Evolutionary conservation across 2,888 invertebrate species (phyloP).

Genomic region (Andrena minutula): DNA sequence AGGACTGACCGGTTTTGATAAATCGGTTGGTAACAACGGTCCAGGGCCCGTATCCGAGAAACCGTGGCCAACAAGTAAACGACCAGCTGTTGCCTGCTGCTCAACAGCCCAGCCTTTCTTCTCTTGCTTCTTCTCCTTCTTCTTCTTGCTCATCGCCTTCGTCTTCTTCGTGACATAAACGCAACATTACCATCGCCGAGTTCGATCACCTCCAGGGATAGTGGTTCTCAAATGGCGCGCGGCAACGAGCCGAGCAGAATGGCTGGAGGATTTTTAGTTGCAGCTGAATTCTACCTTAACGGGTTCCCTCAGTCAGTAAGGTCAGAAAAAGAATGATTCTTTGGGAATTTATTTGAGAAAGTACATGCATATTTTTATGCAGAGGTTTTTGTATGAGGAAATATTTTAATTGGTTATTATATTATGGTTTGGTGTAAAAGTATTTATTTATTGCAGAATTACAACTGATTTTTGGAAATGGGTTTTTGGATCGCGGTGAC

Average conservation of each 20-base stretch:
- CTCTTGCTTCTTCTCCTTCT: conserved; percentile 6
- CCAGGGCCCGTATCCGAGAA: conserved; percentile 46
- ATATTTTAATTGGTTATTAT: no score
- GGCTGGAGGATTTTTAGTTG: not conserved
- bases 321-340: no score
- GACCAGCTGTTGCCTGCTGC: conserved; percentile 76
- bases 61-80: conserved; percentile 64
- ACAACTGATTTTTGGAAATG: no score
- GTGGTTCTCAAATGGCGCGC: conserved; percentile 67
- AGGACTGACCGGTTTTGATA: conserved; percentile 74
- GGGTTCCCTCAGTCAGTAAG: no score
- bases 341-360: no score
- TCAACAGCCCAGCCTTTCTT: conserved; percentile 61
- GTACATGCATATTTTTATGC: no score
- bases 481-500: no score
- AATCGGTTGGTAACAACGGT: conserved; percentile 77
- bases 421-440: no score
- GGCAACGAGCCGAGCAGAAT: conserved; percentile 3
- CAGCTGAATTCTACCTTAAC: not conserved
- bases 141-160: conserved; percentile 22
- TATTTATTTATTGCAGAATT: no score
- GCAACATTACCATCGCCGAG: conserved; percentile 63
- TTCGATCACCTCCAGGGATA: conserved; percentile 67
- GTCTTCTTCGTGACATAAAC: conserved; percentile 48
- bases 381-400: no score